phyloP scores from a whole-genome alignment of 2,113 vertebrate species.

The Capreolus pygargus region DNA sequence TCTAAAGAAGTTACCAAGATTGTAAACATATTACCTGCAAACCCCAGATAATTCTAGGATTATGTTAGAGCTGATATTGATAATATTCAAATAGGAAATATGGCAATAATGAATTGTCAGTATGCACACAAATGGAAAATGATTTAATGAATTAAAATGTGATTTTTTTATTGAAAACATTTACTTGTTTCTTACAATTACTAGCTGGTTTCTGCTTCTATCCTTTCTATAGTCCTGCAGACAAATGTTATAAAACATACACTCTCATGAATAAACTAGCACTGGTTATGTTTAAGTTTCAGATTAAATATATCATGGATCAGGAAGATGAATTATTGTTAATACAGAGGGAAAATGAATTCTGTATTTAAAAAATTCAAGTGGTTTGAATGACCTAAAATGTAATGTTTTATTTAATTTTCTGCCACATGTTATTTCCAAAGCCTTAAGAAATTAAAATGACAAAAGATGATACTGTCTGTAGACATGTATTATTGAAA shows the following conservation, averaged over 20 bases:
- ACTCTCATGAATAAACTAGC: constrained; percentile 18
- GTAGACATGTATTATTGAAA: constrained; percentile 51
- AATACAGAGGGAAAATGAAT: constrained; percentile 48
- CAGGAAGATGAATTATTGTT: constrained; percentile 37
- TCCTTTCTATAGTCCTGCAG: not conserved
- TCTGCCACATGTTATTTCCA: constrained; percentile 1
- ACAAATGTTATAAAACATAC: not conserved
- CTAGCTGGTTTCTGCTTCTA: not conserved
- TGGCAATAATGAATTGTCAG: not conserved
- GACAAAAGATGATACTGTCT: constrained; percentile 53
- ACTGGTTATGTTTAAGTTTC: constrained; percentile 35
- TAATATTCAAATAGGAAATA: constrained; percentile 29
- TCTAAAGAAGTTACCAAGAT: constrained; percentile 44
- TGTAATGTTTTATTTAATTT: constrained; percentile 66
- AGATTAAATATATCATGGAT: constrained; percentile 16
- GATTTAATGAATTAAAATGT: not conserved
- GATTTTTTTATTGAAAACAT: not conserved
- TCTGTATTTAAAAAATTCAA: constrained; percentile 37
- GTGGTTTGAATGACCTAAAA: constrained; percentile 53
- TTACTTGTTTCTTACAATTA: constrained; percentile 17
- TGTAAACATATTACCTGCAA: not conserved
- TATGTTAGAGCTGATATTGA: not conserved
- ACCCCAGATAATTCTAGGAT: not conserved
- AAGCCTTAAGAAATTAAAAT: constrained; percentile 64
- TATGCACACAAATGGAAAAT: not conserved